Evolutionary conservation across 2,888 invertebrate species (phyloP), one percentile per base, ranked within the genome.

Genomic region (Drosophila falleni): DNA sequence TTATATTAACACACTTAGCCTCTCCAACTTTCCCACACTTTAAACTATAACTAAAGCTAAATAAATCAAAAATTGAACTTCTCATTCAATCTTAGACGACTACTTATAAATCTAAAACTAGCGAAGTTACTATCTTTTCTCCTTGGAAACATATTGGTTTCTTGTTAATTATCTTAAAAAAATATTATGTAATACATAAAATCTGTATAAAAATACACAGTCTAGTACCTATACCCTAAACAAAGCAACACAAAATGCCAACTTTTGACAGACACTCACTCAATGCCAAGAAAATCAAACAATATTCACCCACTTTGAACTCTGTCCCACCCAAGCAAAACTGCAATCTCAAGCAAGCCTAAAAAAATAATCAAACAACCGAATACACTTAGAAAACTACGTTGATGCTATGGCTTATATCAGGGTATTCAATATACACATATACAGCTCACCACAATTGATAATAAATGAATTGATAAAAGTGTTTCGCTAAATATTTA

Each of bases 101-200:
- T 53, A 73, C 55, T 56, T 37, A 46, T 19, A 9, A 37, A 41
- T 54, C 44, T 58, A 53, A 5, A 26, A 50, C 35, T 75, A 55
- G 44, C 46, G 39, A 46, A 54, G 11, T 31, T 26, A 39, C 59
- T 49, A 56, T 53, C 50, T 54, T 63, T 58, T 50, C 54, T 80
- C 78, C 72, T 73, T 83, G 31, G 33, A 70, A 74, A 54, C 29
- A 50, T 44, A 80, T 83, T 86, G 89, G 78, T 88, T 84, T 84
- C 83, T 78, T 71, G 66, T 74, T 74, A 55, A 23, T 51, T 47
- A 37, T 47, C 11, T 31, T 16, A 1, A 37, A 35, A 50, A 41
- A 16, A 56, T 54, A 33, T 15, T 19, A 61, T 44, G 51, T 56
- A 54, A 65, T n/a, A 10, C 35, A 47, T 19, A 50, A 47, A 59